phyloP scores from a whole-genome alignment of 2,888 invertebrate species.

The Chrysina gloriosa region DNA sequence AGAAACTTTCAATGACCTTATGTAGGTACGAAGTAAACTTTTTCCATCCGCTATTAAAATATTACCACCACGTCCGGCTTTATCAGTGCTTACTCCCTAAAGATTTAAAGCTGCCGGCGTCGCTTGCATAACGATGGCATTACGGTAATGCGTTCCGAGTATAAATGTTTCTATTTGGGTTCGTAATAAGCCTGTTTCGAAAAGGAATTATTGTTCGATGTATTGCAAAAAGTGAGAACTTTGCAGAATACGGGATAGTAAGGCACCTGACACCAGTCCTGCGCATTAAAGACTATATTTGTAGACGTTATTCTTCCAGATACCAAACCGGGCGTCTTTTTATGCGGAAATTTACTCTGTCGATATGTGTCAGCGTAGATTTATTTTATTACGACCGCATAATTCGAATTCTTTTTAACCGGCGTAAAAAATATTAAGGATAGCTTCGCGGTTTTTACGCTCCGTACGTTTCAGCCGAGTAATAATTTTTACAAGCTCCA shows the following conservation, averaged over 20 bases:
- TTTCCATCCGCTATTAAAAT: constrained; percentile 8
- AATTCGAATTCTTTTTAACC: constrained; percentile 41
- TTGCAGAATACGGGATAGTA: constrained; percentile 44
- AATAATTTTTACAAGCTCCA: neutral
- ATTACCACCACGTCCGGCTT: neutral
- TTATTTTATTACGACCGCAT: constrained; percentile 41
- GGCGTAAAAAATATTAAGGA: constrained; percentile 25
- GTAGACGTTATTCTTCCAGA: constrained; percentile 39
- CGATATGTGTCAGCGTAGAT: constrained; percentile 43
- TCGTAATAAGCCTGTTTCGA: constrained; percentile 35
- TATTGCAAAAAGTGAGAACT: constrained; percentile 43
- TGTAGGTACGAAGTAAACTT: neutral
- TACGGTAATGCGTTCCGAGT: constrained; percentile 38
- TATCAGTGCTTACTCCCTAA: constrained; percentile 15
- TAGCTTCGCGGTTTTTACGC: constrained; percentile 31
- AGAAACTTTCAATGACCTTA: neutral
- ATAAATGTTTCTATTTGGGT: constrained; percentile 44
- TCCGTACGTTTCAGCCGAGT: neutral
- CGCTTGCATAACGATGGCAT: constrained; percentile 32
- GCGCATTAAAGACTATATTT: constrained; percentile 41
- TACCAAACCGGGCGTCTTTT: constrained; percentile 42
- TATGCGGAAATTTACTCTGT: constrained; percentile 42
- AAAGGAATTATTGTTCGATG: constrained; percentile 41
- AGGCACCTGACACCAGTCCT: constrained; percentile 40
- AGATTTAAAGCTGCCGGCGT: constrained; percentile 9